Evolutionary conservation across 2,797 vertebrate species (phyloP), one percentile per base, ranked within the genome.

Genomic region (Denticeps clupeoides): DNA sequence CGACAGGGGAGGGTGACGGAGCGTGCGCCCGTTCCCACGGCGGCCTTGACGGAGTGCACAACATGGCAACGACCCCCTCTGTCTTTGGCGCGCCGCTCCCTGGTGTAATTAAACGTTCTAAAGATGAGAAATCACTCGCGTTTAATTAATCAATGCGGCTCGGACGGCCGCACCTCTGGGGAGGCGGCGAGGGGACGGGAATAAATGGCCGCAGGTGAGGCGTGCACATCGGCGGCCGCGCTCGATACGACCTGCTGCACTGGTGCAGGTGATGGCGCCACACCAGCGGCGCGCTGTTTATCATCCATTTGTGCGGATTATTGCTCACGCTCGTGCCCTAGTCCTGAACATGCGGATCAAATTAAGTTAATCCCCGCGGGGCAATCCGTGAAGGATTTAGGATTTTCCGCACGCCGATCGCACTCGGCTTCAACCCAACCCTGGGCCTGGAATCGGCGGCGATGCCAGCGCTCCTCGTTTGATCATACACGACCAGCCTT

Each of bases 121-220:
- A 80, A 74, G 72, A 78, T 78, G 79, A 80, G 71, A 64, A 75
- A 78, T 78, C 52, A 55, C 72, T 75, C 58, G 54, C 67, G 66
- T 71, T 80, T 77, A 80, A 80, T 78, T 73, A 77, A 81, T 82
- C 76, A 79, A 77, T 78, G 59, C 22, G 18, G 51, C 48, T 46
- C 52, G 13, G 32, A 55, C 38, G 69, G 60, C 65, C 64, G 63
- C 45, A 49, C 59, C 67, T 56, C 66, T 10, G 51, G 59, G 45
- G 42, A 51, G 44, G 33, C 42, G 47, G 48, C 12, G 31, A 4
- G 3, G 31, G 13, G 16, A 41, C 47, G 50, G 22, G 38, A 56
- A 54, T 50, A 48, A 56, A 63, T 56, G 46, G 19, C 23, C 29
- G 18, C 47, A 47, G 41, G 19, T 42, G 57, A 49, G 43, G 29